A percentile compares a stretch with the other conserved stretches of the same genome.
These are phyloP conservation scores for Sander vitreus DNA, from an alignment of 2,113 vertebrate genomes.

Conservation along the genomic window DNA sequence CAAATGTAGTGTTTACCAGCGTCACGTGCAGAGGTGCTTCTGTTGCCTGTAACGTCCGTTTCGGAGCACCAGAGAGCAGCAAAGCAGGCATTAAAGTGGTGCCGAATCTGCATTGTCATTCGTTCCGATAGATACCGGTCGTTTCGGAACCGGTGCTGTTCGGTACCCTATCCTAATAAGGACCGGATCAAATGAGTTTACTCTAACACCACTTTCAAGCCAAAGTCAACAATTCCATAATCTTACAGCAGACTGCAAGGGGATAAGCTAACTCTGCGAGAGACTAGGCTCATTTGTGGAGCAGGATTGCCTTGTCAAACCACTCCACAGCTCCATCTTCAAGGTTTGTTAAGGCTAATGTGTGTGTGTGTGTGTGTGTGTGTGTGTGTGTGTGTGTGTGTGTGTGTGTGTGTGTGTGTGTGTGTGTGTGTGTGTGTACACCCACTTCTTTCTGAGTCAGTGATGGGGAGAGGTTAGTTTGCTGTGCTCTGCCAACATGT, in stretches of 20 bases:
- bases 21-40: too few species aligned
- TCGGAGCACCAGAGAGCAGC: too few species aligned
- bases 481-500: constrained; percentile 61
- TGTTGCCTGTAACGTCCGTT: too few species aligned
- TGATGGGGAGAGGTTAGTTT: constrained; percentile 57
- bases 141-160: too few species aligned
- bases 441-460: constrained; percentile 66
- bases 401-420: not conserved
- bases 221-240: not conserved
- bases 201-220: not conserved
- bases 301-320: constrained; percentile 17
- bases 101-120: too few species aligned
- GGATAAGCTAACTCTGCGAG: constrained; percentile 6
- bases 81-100: too few species aligned
- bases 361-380: constrained; percentile 18
- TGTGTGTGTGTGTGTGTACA: constrained; percentile 1
- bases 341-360: constrained; percentile 26
- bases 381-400: constrained; percentile 4
- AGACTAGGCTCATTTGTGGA: constrained; percentile 17
- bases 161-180: too few species aligned
- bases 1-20: too few species aligned
- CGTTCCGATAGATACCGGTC: too few species aligned
- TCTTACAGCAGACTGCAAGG: not conserved
- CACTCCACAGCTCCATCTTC: constrained; percentile 16
- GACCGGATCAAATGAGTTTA: not conserved